Base-by-base conservation (phyloP, 2,113 vertebrate species). In the Aegithalos caudatus region DNA sequence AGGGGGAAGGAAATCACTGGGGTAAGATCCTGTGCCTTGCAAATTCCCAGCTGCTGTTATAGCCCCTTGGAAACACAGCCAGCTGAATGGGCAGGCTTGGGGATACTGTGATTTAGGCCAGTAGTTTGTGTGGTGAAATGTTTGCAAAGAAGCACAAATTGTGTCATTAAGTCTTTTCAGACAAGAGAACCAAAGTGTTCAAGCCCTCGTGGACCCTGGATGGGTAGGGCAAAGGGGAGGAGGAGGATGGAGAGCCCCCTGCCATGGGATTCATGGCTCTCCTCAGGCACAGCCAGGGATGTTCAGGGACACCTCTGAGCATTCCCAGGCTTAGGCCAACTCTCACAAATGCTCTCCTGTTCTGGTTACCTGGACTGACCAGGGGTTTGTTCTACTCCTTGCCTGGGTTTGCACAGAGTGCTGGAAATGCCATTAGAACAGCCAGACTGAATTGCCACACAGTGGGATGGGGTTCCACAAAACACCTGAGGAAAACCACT, bases 131-230 rank as follows among this genome's bases (percentile, higher is more conserved):
- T 23, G 50, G 22, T 53, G 21, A 31, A 24, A 35, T 9, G 1
- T 37, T 79, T 79, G 70, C 13, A 45, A 37, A 51, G 16, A 44
- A 13, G 8, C 48, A 13, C 7, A 0, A 10, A 1, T 6, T 47
- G 45, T 72, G 28, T 29, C 8, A 14, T 3, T 2, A 27, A 48
- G 2, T 5, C 6, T 66, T 44, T 57, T 14, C 48, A 48, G 82
- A 44, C 31, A 22, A 86, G 9, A 7, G 56, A 69, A 90, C 3
- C 27, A 2, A 38, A 56, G 10, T 4, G 8, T n/a, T 72, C 33
- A 28, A n/a, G 35, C 11, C 23, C 20, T 70, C 0, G 0, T 40
- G 33, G 60, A 12, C 11, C 0, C 3, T 2, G n/a, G 37, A 1
- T 11, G 50, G 7, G 9, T 4, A 35, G 24, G 13, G 23, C 2